Percentiles rank a stretch among this genome's conserved stretches.
phyloP scores from a whole-genome alignment of 2,113 vertebrate species.

The Orientallactaga bullata region DNA sequence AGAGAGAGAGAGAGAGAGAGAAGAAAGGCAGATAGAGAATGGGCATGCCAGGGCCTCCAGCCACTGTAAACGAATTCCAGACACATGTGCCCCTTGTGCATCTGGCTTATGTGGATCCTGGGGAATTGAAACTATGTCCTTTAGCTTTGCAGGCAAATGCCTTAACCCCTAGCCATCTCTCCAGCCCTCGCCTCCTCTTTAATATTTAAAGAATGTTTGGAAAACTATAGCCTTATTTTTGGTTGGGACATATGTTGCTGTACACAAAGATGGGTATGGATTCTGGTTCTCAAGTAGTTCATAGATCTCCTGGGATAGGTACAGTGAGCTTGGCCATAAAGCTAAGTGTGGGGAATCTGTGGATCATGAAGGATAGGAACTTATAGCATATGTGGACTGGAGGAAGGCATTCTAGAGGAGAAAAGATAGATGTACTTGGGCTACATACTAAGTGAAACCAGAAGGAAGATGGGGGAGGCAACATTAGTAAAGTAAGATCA shows the following conservation, averaged over 20 bases:
- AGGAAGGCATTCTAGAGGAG: neutral
- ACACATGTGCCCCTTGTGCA: too few species aligned
- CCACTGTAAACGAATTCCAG: too few species aligned
- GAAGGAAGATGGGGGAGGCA: neutral
- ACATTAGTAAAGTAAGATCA: neutral
- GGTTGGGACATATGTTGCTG: neutral
- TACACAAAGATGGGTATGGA: neutral
- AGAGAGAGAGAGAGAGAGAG: too few species aligned
- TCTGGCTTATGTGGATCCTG: too few species aligned
- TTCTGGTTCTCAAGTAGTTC: neutral
- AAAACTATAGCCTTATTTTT: neutral
- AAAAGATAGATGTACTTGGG: neutral
- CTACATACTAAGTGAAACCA: neutral
- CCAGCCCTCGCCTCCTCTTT: neutral
- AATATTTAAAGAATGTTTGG: neutral
- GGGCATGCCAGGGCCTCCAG: too few species aligned
- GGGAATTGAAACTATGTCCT: too few species aligned
- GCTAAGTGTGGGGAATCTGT: neutral
- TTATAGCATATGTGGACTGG: too few species aligned
- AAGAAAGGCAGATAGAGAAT: too few species aligned
- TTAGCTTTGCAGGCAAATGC: too few species aligned
- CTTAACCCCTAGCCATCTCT: neutral
- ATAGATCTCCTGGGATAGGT: neutral
- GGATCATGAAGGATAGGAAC: neutral
- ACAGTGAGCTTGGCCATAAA: neutral